Evolutionary conservation across 2,797 vertebrate species (phyloP), one percentile per base, ranked within the genome.

Genomic region (Cynopterus sphinx): DNA sequence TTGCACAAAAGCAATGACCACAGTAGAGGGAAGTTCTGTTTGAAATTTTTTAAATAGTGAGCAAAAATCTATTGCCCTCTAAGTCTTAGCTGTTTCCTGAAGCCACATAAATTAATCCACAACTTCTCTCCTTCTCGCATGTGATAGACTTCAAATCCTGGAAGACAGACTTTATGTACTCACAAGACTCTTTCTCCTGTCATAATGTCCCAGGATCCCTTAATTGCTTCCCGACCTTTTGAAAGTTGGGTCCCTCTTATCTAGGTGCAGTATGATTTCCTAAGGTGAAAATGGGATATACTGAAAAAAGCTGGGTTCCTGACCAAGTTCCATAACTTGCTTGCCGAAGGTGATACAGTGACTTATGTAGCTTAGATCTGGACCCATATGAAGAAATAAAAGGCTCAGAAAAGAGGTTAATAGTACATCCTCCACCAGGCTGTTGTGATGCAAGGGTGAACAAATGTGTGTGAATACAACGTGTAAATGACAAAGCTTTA

Each of bases 41-140:
- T 87, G 49, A 94, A 49, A 77, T 19, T n/a, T 82, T 95, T 89
- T 7, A 87, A 87, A 79, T 87, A 94, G 1, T 65, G 36, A 84
- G 43, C 43, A 94, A 96, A 94, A 87, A 71, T 41, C 81, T 73
- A 91, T 67, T 36, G 82, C 8, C 15, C 41, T 87, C 2, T 59
- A 67, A 68, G n/a, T 85, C 57, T 53, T 73, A 77, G 51, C 75
- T 81, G 26, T 92, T 65, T 28, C 43, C 33, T 78, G 67, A 84
- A 95, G 59, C 36, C 46, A 90, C n/a, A 74, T n/a, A 33, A 81
- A 53, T 83, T 55, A 95, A 87, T 65, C 49, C 1, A 31, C n/a
- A 88, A 17, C 55, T 84, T 79, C 36, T 77, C 65, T 91, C 21
- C 55, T 84, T 79, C 36, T 77, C 57, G 87, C 70, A 33, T 59